Conservation (phyloP, 2,113 vertebrate genomes). For the Nannobrachium achirus region DNA sequence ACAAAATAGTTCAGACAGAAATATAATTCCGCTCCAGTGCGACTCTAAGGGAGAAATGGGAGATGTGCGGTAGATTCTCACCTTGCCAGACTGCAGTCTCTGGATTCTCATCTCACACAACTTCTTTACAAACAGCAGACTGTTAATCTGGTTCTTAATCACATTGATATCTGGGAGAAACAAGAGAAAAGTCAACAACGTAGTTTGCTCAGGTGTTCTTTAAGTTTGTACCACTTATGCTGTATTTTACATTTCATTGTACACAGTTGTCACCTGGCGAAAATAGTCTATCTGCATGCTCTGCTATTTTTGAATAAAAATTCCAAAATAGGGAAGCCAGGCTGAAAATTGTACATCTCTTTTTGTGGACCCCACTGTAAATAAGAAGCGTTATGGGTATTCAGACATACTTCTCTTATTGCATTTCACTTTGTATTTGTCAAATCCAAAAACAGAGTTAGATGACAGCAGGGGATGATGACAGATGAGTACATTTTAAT, state of each 20-base stretch:
- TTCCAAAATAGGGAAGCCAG: no score
- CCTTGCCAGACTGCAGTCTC: slow-evolving; percentile 96
- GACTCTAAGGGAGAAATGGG: background rate
- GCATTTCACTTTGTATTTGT: no score
- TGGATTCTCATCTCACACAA: slow-evolving; percentile 98
- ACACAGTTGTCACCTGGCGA: background rate
- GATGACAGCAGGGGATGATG: no score
- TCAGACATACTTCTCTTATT: background rate
- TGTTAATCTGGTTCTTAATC: slow-evolving; percentile 99
- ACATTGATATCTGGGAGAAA: slow-evolving; percentile 91
- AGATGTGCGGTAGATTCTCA: slow-evolving; percentile 69
- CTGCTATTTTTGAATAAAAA: no score
- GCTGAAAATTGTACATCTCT: no score
- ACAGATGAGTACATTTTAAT: no score
- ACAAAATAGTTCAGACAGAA: no score
- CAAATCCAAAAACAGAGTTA: no score
- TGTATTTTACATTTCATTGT: background rate
- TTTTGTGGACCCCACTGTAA: no score
- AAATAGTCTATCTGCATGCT: background rate
- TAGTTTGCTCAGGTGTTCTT: no score
- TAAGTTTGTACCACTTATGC: no score
- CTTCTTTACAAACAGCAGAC: slow-evolving; percentile 99
- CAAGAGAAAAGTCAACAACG: slow-evolving; percentile 25
- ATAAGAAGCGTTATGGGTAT: background rate
- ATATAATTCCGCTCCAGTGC: background rate